These are phyloP conservation scores for Pachyuromys duprasi DNA, from an alignment of 2,797 vertebrate genomes.

Conservation along the genomic window DNA sequence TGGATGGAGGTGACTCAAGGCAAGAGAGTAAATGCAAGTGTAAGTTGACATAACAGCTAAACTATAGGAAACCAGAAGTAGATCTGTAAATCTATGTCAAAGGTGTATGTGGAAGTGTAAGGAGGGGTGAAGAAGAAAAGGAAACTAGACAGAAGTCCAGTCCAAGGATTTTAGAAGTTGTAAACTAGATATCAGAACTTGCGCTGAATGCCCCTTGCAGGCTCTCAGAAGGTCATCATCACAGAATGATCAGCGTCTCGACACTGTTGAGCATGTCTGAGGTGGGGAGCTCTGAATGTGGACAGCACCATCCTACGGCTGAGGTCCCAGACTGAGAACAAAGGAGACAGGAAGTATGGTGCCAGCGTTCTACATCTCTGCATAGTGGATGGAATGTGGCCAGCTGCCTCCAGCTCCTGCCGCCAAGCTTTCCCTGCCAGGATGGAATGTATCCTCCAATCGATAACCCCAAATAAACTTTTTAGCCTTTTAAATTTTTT, in stretches of 20 bases:
- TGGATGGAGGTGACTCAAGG: neutral
- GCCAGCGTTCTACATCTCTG: neutral
- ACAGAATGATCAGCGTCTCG: neutral
- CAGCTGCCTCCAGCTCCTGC: neutral
- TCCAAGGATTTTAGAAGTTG: neutral
- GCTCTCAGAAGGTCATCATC: neutral
- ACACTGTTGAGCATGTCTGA: neutral
- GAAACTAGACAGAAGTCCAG: neutral
- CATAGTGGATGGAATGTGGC: too few species aligned
- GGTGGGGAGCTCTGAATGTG: neutral
- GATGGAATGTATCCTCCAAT: too few species aligned
- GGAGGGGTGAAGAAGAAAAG: neutral
- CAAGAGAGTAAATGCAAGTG: neutral
- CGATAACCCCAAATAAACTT: neutral
- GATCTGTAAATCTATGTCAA: neutral
- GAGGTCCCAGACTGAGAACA: neutral
- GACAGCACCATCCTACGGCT: too few species aligned
- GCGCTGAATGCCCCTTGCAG: neutral
- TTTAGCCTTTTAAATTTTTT: neutral
- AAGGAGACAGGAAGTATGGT: neutral
- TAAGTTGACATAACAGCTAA: neutral
- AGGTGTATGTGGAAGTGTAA: neutral
- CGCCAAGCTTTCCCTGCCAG: neutral
- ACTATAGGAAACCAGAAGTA: neutral
- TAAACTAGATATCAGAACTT: neutral